Evolutionary conservation across 2,797 vertebrate species (phyloP), one percentile per base, ranked within the genome.

Genomic region (Bradypodion ventrale): DNA sequence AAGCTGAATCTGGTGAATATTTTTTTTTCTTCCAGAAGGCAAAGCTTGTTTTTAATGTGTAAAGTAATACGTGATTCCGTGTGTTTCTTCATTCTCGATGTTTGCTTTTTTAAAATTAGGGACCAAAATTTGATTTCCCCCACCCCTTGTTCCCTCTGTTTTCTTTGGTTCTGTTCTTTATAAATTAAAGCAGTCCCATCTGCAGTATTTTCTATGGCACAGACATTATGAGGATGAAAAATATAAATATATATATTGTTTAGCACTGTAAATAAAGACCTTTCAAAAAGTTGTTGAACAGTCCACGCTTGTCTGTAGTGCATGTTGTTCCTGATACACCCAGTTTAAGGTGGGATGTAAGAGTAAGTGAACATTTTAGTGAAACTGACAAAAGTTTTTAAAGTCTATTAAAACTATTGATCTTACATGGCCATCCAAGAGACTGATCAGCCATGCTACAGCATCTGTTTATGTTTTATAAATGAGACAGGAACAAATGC

Each of bases 241-340:
- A 93, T 93, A 94, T 92, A 94, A 93, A 94, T 94, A 94, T 94
- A 94, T 94, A 94, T 94, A 94, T 94, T 93, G 94, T 93, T 94
- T 93, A 92, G 92, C 92, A 94, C 92, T 94, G 94, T 94, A 94
- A 94, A 94, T 94, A 94, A 94, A 94, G 92, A 86, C 63, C 42
- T 94, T 94, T 93, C 84, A 93, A 94, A 94, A 93, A 91, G 77
- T 87, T 90, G 90, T 92, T 86, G 79, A 5, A 84, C 0, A 0
- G 2, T 66, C 62, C 2, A 19, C 10, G 52, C 82, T 44, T 32
- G 2, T 84, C 0, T 2, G n/a, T 86, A 37, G n/a, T 59, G 49
- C 69, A 10, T 75, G 21, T 46, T 0, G 1, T 1, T 44, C 35
- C 10, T 4, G 0, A 0, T 32, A 44, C 1, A 0, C 62, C n/a